These are phyloP conservation scores for Nyctereutes procyonoides DNA, from an alignment of 2,113 vertebrate genomes.

Conservation along the genomic window DNA sequence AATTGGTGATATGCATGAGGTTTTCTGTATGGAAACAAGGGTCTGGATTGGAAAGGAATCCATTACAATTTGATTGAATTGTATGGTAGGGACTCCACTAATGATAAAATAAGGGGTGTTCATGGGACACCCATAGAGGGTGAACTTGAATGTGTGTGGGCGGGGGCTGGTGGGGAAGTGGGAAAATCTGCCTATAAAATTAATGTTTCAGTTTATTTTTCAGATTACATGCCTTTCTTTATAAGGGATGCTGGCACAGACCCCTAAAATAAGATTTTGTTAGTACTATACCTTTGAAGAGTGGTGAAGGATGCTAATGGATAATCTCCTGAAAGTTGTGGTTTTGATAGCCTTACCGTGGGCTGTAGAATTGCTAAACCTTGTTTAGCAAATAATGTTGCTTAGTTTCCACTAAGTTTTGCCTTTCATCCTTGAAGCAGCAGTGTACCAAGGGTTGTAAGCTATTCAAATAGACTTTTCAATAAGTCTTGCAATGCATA, in stretches of 20 bases:
- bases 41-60: constrained; percentile 81
- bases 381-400: constrained; percentile 79
- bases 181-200: constrained; percentile 87
- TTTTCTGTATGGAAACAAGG: constrained; percentile 75
- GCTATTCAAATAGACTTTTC: constrained; percentile 82
- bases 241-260: constrained; percentile 91
- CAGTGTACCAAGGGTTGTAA: constrained; percentile 76
- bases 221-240: constrained; percentile 92
- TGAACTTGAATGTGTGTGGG: constrained; percentile 82
- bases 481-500: constrained; percentile 80
- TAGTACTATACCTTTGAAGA: constrained; percentile 90
- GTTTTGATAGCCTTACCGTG: constrained; percentile 85
- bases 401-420: constrained; percentile 83
- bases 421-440: constrained; percentile 76
- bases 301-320: constrained; percentile 89
- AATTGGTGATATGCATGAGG: constrained; percentile 76
- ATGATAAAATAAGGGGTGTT: constrained; percentile 84
- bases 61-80: constrained; percentile 75
- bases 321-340: constrained; percentile 86
- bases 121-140: constrained; percentile 84
- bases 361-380: constrained; percentile 84
- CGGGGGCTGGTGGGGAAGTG: constrained; percentile 79
- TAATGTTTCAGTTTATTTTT: constrained; percentile 93
- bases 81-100: constrained; percentile 70
- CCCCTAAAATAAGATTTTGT: constrained; percentile 89